Conservation (phyloP, 2,888 invertebrate genomes). For the Athalia cordata region DNA sequence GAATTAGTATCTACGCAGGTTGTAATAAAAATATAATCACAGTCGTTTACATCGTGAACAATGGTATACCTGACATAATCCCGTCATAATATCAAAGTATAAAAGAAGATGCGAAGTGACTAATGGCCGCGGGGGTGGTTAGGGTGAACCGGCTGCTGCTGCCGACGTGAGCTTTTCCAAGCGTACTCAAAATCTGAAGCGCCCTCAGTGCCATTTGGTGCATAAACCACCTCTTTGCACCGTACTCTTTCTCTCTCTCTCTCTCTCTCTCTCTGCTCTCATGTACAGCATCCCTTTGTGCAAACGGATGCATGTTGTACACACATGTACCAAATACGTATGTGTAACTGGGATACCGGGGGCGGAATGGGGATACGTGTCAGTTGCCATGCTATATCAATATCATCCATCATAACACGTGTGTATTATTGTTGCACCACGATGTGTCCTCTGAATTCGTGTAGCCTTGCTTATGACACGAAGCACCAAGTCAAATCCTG, state of each 20-base stretch:
- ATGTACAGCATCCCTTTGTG: conserved; percentile 26
- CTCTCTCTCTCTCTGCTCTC: conserved; percentile 39
- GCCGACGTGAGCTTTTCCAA: conserved; percentile 41
- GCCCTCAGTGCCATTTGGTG: conserved; percentile 42
- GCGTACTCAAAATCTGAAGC: conserved; percentile 45
- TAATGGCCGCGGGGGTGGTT: conserved; percentile 14
- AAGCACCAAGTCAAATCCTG: conserved; percentile 20
- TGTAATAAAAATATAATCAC: too few species aligned
- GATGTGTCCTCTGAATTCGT: conserved; percentile 1
- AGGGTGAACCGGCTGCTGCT: conserved; percentile 19
- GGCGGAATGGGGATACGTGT: conserved; percentile 61
- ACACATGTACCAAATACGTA: conserved; percentile 32
- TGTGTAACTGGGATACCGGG: conserved; percentile 1
- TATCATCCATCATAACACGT: conserved; percentile 67
- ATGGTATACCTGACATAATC: conserved; percentile 32
- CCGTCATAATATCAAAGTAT: conserved; percentile 31
- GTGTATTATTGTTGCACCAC: conserved; percentile 39
- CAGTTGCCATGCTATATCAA: conserved; percentile 69
- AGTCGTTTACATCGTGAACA: background rate
- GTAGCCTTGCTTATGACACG: conserved; percentile 20
- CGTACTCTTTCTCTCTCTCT: background rate
- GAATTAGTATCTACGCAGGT: too few species aligned
- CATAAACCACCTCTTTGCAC: conserved; percentile 52
- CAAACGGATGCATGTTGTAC: conserved; percentile 52
- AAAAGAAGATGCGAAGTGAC: conserved; percentile 39